Evolutionary conservation across 2,797 vertebrate genomes (phyloP).

Genomic region (Nothura maculosa): DNA sequence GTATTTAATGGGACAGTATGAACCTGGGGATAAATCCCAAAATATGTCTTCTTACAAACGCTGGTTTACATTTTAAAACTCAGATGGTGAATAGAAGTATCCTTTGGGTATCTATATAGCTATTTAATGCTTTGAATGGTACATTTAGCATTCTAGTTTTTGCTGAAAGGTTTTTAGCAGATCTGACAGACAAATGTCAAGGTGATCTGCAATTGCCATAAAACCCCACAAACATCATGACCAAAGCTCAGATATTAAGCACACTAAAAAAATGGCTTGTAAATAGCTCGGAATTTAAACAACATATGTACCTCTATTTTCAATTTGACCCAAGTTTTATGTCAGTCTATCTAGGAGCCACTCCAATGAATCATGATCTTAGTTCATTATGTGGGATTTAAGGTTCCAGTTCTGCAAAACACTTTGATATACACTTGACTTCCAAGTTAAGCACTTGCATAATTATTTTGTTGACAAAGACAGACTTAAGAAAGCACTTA

Average conservation of each 20-base stretch:
- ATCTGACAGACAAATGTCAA: not conserved
- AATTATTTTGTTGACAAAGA: slow-evolving; percentile 14
- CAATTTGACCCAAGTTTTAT: not conserved
- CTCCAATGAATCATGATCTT: not conserved
- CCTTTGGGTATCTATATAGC: not conserved
- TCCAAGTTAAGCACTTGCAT: not conserved
- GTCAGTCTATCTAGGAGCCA: not conserved
- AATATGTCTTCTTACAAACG: fast-evolving
- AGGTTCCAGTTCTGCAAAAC: not conserved
- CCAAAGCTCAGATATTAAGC: not conserved
- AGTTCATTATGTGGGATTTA: not conserved
- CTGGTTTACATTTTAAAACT: not conserved
- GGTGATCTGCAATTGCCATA: not conserved
- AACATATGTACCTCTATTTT: fast-evolving
- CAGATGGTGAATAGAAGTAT: not conserved
- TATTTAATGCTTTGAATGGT: not conserved
- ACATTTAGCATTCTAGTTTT: not conserved
- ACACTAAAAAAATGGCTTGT: not conserved
- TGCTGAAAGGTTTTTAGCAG: not conserved
- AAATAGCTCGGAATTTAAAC: not conserved
- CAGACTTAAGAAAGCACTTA: not conserved
- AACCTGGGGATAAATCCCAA: not conserved
- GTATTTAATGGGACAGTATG: not conserved
- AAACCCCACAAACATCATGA: not conserved
- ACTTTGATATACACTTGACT: not conserved